Evolutionary conservation across 2,888 invertebrate genomes (phyloP).

Genomic region (Phoenoteleia sp.): DNA sequence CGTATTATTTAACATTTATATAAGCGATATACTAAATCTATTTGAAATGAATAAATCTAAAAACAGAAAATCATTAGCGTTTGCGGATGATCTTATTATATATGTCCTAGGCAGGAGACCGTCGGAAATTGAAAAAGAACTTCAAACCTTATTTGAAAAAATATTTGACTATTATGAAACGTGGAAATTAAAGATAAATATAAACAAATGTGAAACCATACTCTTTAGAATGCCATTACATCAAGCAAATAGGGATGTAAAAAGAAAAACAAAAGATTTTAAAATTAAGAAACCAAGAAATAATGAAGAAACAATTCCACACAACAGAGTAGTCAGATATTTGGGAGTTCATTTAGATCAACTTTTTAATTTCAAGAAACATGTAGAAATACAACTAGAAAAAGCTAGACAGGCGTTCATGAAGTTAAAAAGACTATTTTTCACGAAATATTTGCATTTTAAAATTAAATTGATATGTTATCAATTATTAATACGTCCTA

Average conservation of each 20-base stretch:
- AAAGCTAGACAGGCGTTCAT: neutral
- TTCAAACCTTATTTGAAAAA: neutral
- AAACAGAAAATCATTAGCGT: neutral
- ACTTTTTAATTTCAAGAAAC: neutral
- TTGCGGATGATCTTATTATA: constrained; percentile 9
- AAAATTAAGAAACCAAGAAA: neutral
- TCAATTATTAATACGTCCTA: constrained; percentile 10
- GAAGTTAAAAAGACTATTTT: neutral
- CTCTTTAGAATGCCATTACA: constrained; percentile 2
- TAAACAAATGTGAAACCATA: constrained; percentile 7
- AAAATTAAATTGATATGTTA: constrained; percentile 1
- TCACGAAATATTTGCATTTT: too few species aligned
- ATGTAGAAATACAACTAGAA: neutral
- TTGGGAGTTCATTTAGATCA: neutral
- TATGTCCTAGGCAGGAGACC: neutral
- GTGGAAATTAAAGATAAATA: constrained; percentile 6
- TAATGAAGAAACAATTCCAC: neutral
- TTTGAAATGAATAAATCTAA: neutral
- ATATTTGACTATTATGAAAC: neutral
- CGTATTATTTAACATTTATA: neutral
- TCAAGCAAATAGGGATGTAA: neutral
- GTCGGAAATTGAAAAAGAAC: neutral
- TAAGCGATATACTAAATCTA: neutral
- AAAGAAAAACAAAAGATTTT: neutral
- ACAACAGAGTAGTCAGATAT: neutral